Conservation (phyloP, 1,140 invertebrate genomes). For the Aphelinus atriplicis region DNA sequence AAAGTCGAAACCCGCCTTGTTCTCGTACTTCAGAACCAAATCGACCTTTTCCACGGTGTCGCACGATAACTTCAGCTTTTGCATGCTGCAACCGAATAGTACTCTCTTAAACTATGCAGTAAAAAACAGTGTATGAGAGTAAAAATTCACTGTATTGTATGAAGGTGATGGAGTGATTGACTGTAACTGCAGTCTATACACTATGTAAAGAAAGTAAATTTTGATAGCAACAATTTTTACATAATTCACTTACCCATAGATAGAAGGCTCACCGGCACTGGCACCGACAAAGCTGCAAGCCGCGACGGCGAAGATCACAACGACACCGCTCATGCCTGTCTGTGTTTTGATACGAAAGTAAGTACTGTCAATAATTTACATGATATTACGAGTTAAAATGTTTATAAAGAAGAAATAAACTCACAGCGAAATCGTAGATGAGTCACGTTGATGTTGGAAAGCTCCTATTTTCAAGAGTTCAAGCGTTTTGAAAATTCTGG, state of each 20-base stretch:
- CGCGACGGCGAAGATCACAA: neutral
- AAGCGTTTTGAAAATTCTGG: too few relatives aligned
- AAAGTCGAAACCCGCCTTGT: conserved; percentile 37
- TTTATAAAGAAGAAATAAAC: too few relatives aligned
- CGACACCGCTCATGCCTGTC: conserved; percentile 1
- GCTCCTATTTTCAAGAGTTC: too few relatives aligned
- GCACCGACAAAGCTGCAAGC: neutral
- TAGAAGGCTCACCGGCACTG: conserved; percentile 10
- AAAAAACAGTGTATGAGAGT: neutral
- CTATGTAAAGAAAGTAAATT: neutral
- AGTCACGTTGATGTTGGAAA: too few relatives aligned
- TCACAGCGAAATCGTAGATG: too few relatives aligned
- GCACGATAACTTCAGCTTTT: conserved; percentile 31
- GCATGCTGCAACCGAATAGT: conserved; percentile 33
- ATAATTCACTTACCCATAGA: conserved; percentile 19
- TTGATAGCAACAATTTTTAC: neutral
- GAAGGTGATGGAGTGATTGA: neutral
- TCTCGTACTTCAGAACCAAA: conserved; percentile 14
- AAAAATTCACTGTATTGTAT: neutral
- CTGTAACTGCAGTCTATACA: neutral
- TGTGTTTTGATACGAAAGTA: neutral
- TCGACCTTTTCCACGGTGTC: conserved; percentile 25
- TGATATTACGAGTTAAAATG: too few relatives aligned
- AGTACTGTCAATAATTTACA: too few relatives aligned
- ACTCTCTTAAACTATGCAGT: neutral